Evolutionary conservation across 2,113 vertebrate species (phyloP), one percentile per base, ranked within the genome.

Genomic region (Bubo scandiacus): DNA sequence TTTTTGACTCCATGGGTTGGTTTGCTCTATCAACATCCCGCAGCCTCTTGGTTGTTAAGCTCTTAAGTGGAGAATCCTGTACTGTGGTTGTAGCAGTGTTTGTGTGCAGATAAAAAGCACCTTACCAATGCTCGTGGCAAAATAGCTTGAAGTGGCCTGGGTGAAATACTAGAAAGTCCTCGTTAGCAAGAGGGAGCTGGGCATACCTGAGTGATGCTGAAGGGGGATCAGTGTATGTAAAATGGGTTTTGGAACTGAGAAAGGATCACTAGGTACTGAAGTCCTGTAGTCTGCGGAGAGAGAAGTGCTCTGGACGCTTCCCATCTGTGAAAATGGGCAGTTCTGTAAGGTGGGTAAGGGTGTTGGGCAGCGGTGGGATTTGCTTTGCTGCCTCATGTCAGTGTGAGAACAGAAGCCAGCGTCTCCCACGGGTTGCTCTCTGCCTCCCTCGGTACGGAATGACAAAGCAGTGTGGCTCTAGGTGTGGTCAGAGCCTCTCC

Each of bases 281-380:
- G 21, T 8, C 12, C 59, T n/a, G 77, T 40, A 10, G 45, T 2
- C 18, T 55, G 40, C 0, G 3, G 29, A 21, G 47, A 40, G 38
- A 17, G 21, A 10, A 54, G 14, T 27, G 19, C 63, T 5, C 5
- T 19, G n/a, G 9, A 1, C 1, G 3, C 40, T 55, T 29, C 58
- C 36, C 27, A 0, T 18, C 14, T 5, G 27, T 20, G 66, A 6
- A 27, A 8, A 26, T 0, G 5, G 40, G 63, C 15, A 2, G 9
- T 6, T 40, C 7, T 22, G 34, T 4, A 26, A 2, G 61, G 1
- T 0, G 8, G n/a, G 52, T 11, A 5, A 34, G 42, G 63, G 54
- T 47, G 57, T 26, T 0, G 21, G 83, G 66, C 47, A 47, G 23
- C 2, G 2, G 21, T 7, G 27, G 40, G 43, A 12, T 63, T 55